Conservation (phyloP, 2,888 invertebrate genomes). For the Latrodectus elegans region DNA sequence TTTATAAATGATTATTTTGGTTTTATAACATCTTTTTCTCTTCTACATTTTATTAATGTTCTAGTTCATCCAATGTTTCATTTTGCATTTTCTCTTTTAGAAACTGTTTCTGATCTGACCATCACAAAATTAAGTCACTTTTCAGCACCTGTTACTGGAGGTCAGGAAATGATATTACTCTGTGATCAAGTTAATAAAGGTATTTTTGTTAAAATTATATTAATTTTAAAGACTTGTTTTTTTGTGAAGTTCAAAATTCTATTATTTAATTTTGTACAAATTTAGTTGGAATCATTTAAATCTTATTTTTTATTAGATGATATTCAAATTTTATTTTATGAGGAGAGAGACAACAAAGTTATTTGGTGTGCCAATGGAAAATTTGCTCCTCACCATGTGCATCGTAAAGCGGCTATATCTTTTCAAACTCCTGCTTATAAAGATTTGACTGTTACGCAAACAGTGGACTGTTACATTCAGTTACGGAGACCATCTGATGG, state of each 20-base stretch:
- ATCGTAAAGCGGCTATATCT: slow-evolving; percentile 84
- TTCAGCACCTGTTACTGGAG: slow-evolving; percentile 88
- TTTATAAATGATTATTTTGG: too few species aligned
- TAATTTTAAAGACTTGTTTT: background rate
- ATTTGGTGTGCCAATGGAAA: slow-evolving; percentile 90
- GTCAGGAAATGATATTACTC: slow-evolving; percentile 90
- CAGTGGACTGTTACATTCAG: slow-evolving; percentile 87
- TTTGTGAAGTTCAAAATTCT: too few species aligned
- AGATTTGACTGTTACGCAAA: slow-evolving; percentile 75
- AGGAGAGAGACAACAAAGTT: slow-evolving; percentile 82
- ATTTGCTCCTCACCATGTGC: slow-evolving; percentile 89
- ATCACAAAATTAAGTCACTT: slow-evolving; percentile 92
- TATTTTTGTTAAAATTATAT: slow-evolving; percentile 73
- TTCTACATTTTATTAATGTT: too few species aligned
- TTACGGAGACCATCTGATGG: slow-evolving; percentile 90
- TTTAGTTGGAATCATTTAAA: too few species aligned
- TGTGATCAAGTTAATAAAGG: slow-evolving; percentile 89
- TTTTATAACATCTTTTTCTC: too few species aligned
- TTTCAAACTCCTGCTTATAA: slow-evolving; percentile 75
- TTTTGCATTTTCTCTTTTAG: slow-evolving; percentile 75
- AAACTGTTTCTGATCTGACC: slow-evolving; percentile 93
- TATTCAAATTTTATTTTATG: slow-evolving; percentile 90
- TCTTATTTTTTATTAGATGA: slow-evolving; percentile 80
- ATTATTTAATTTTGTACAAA: too few species aligned
- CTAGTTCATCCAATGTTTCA: too few species aligned